A percentile compares a stretch with the other conserved stretches of the same genome.
Conservation (phyloP, 2,113 vertebrate genomes). For the Uropsilus gracilis region DNA sequence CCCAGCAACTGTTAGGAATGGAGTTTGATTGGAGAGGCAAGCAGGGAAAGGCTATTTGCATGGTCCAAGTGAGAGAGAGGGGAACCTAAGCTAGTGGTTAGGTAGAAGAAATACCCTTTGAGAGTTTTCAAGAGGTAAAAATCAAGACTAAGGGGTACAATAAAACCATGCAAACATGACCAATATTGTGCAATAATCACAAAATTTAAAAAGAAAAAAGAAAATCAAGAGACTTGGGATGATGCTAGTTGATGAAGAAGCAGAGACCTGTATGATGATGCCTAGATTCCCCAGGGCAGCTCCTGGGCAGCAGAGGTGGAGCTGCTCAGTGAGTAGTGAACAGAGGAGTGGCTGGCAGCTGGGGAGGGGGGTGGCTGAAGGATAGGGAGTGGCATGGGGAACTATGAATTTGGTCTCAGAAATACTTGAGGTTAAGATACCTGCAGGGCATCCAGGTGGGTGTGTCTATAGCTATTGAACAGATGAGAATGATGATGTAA, state of each 20-base stretch:
- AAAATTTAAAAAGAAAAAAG: too few relatives aligned
- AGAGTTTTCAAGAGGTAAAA: background rate
- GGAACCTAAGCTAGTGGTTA: background rate
- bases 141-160: too few relatives aligned
- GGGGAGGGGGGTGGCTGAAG: too few relatives aligned
- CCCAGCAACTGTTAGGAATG: background rate
- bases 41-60: background rate
- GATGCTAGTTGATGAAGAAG: background rate
- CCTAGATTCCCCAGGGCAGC: background rate
- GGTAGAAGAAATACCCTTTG: background rate
- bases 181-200: too few relatives aligned
- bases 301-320: background rate
- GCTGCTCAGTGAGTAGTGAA: background rate
- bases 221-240: background rate
- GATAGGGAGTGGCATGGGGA: too few relatives aligned
- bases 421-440: background rate
- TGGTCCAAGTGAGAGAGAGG: background rate
- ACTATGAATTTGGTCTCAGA: background rate
- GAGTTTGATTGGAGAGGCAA: background rate
- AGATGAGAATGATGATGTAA: background rate
- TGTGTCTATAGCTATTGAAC: background rate
- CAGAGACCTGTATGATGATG: background rate
- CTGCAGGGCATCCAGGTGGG: background rate
- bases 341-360: background rate
- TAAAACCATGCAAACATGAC: too few relatives aligned